Conservation (phyloP, 1,140 invertebrate species). For the Psilanteris sp. region DNA sequence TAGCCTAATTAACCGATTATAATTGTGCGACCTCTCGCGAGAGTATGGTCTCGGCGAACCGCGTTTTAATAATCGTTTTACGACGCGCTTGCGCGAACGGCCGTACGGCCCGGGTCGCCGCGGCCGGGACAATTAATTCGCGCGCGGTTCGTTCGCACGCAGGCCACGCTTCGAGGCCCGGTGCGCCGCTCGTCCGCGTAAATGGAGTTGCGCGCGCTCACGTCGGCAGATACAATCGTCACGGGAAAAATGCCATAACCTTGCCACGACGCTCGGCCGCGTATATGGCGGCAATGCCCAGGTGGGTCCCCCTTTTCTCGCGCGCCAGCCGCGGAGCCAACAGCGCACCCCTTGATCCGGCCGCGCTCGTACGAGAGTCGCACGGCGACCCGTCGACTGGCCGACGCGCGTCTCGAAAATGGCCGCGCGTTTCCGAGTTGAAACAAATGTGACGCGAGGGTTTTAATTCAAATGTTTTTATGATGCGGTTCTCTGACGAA, state of each 20-base stretch:
- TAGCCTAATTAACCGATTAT: too few species aligned
- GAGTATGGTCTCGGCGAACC: too few species aligned
- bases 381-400: too few species aligned
- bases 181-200: conserved; percentile 69
- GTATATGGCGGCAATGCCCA: conserved; percentile 77
- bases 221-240: conserved; percentile 75
- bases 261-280: conserved; percentile 52
- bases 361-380: too few species aligned
- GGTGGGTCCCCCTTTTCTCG: conserved; percentile 67
- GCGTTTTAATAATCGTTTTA: conserved; percentile 49
- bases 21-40: too few species aligned
- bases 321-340: not conserved
- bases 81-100: too few species aligned
- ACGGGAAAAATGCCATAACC: conserved; percentile 78
- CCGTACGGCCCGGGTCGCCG: not conserved
- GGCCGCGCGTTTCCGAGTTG: too few species aligned
- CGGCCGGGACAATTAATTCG: conserved; percentile 71
- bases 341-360: not conserved
- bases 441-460: too few species aligned
- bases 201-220: conserved; percentile 77
- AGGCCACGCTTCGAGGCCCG: conserved; percentile 41
- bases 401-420: too few species aligned
- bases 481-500: too few species aligned
- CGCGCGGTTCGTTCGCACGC: conserved; percentile 45
- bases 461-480: too few species aligned